Percentiles rank a stretch among this genome's conserved stretches.
Evolutionary conservation across 2,797 vertebrate genomes (phyloP).

Genomic region (Agapornis canus): DNA sequence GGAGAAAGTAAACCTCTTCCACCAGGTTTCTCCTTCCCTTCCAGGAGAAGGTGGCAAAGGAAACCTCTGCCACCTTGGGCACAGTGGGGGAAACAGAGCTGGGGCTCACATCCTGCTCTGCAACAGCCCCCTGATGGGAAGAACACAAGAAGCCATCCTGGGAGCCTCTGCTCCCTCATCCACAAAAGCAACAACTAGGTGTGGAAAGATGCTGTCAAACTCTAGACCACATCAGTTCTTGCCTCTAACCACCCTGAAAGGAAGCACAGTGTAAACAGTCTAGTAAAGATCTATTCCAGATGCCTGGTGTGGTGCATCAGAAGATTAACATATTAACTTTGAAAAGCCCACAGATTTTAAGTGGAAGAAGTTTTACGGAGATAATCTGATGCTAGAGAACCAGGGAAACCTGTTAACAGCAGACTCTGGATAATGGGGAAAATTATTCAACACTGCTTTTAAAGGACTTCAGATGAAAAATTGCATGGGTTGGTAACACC

Average conservation of each 20-base stretch:
- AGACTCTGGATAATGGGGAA: constrained; percentile 6
- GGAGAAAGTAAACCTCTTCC: background rate
- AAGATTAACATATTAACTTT: constrained; percentile 24
- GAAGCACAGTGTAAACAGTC: constrained; percentile 10
- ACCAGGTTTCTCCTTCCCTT: background rate
- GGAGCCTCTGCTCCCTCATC: background rate
- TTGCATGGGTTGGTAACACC: background rate
- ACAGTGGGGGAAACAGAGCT: background rate
- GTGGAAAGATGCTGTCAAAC: constrained; percentile 45
- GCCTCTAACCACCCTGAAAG: constrained; percentile 11
- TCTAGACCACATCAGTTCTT: constrained; percentile 14
- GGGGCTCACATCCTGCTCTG: background rate
- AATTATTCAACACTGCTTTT: background rate
- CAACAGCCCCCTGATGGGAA: background rate
- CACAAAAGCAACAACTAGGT: constrained; percentile 29
- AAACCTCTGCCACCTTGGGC: background rate
- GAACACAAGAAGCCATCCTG: background rate
- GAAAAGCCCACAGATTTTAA: constrained; percentile 36
- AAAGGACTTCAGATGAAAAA: background rate
- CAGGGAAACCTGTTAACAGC: constrained; percentile 27
- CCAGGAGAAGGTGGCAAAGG: background rate
- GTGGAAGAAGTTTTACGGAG: constrained; percentile 4
- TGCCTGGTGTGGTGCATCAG: background rate
- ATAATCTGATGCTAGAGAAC: background rate
- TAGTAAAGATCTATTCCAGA: constrained; percentile 35